These are phyloP conservation scores for Eilema caniola DNA, from an alignment of 2,888 invertebrate genomes.

Conservation along the genomic window DNA sequence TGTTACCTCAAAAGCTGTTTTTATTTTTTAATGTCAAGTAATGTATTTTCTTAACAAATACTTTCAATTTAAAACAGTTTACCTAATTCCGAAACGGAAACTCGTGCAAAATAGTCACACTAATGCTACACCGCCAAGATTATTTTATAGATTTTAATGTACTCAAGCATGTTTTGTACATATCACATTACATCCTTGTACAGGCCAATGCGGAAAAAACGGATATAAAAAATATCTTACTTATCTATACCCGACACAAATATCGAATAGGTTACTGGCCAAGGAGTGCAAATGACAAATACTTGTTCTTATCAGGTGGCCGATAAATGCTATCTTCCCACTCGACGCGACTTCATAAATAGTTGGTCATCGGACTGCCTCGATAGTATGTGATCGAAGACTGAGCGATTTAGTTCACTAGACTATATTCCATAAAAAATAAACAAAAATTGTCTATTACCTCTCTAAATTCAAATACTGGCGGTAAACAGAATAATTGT, in stretches of 20 bases:
- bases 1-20: no score
- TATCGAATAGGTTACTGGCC: constrained; percentile 55
- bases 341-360: constrained; percentile 71
- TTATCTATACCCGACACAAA: constrained; percentile 51
- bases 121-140: no score
- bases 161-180: background rate
- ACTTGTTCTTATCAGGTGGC: constrained; percentile 73
- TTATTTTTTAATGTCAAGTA: no score
- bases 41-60: no score
- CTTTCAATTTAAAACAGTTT: no score
- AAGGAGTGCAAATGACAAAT: constrained; percentile 76
- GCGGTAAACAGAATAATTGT: constrained; percentile 15
- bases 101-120: no score
- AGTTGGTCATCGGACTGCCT: constrained; percentile 59
- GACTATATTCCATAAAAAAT: constrained; percentile 19
- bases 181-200: constrained; percentile 29
- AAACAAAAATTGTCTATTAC: constrained; percentile 25
- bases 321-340: constrained; percentile 75
- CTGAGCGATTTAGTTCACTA: constrained; percentile 33
- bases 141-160: no score
- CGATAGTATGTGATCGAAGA: constrained; percentile 61
- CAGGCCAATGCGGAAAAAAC: constrained; percentile 50
- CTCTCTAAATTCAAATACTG: constrained; percentile 40
- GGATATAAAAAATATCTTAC: constrained; percentile 38
- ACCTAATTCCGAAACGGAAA: no score